Base-by-base conservation (phyloP, 2,888 invertebrate genomes). In the Perithous albicinctus region DNA sequence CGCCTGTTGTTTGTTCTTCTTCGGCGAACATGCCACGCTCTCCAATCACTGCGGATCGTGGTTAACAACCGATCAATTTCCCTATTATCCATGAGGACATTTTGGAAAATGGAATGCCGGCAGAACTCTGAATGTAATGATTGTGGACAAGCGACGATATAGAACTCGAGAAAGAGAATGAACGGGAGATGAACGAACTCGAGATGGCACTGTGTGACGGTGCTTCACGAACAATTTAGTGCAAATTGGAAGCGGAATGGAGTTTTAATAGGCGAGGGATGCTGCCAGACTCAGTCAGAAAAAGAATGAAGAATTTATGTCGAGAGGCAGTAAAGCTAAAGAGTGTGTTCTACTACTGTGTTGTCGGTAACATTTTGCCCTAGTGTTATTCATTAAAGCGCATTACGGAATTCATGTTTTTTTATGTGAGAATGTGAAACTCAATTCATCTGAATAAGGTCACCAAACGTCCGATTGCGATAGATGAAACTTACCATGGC, bases 211-310 rank as follows among this genome's bases (percentile, higher is more conserved):
- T n/a, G 54, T 51, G 23, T 70, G 70, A 63, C 67, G 63, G 66
- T 66, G 82, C 74, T 86, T 75, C 72, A 82, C 79, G 85, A 87
- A 87, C 85, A 89, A 88, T 86, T 88, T 87, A 84, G 78, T 80
- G 80, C 72, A 86, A 86, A 87, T 86, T 88, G 85, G 66, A 86
- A 86, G 82, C 67, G 83, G 48, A 85, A 85, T 85, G 73, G 78
- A 86, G 79, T 85, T 84, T 76, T 85, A 86, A 88, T 84, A 81
- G 83, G 54, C 48, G 61, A 20, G 41, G 23, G 29, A 73, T 48
- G 51, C 51, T 72, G 61, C 7, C 10, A 20, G 61, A 59, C 48
- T 66, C 35, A 41, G 61, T 51, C 51, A 61, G 29, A 26, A 48
- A 41, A 15, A 41, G 43, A 56, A 51, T 20, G 0, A 20, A 18